A percentile compares a stretch with the other conserved stretches of the same genome.
Conservation (phyloP, 2,113 vertebrate species). For the Hoplias malabaricus region DNA sequence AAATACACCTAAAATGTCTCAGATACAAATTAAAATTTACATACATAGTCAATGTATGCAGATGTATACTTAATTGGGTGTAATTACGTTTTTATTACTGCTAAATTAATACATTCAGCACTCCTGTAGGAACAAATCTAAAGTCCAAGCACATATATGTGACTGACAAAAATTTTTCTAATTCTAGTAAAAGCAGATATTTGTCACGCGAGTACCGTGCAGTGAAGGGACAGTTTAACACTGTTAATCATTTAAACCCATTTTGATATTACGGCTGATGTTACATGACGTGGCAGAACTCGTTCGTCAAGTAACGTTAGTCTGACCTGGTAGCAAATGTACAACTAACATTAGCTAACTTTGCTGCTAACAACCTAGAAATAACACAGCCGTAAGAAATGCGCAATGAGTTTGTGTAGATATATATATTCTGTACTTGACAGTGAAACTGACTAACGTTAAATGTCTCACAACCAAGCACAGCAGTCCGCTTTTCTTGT, state of each 20-base stretch:
- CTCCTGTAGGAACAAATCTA: too few species aligned
- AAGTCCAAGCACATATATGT: too few species aligned
- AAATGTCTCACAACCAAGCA: too few species aligned
- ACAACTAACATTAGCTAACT: too few species aligned
- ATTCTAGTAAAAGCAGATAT: background rate
- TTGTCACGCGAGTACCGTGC: background rate
- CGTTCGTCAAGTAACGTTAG: background rate
- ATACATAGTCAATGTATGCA: background rate
- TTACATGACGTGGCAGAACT: constrained; percentile 24
- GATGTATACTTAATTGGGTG: background rate
- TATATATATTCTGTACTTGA: background rate
- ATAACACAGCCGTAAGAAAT: too few species aligned
- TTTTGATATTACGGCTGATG: background rate
- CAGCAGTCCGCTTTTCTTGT: background rate
- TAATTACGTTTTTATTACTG: too few species aligned
- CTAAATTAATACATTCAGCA: too few species aligned
- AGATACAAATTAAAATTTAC: background rate
- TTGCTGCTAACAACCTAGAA: too few species aligned
- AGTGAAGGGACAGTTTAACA: background rate
- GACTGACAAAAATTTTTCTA: too few species aligned
- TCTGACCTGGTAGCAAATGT: too few species aligned
- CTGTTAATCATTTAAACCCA: background rate
- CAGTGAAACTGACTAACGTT: background rate
- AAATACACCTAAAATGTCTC: too few species aligned
- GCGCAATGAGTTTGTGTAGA: background rate